Evolutionary conservation across 2,888 invertebrate species (phyloP), one percentile per base, ranked within the genome.

Genomic region (Caenorhabditis angaria): DNA sequence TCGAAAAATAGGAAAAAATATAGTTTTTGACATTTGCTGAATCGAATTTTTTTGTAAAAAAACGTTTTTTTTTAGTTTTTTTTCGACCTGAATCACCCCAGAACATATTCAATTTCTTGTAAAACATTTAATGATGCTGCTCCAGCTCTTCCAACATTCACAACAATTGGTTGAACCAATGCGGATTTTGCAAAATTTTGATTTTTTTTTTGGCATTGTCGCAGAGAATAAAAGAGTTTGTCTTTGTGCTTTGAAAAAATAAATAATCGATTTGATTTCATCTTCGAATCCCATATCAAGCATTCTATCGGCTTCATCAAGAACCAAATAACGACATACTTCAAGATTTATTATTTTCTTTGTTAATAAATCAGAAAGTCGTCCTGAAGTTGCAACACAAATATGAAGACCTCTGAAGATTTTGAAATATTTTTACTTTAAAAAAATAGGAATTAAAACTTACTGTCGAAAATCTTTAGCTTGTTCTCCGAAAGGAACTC

Each of bases 281-380:
- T 99, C 99, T 88, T 99, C 99, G 89, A 99, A 99, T 0, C 99
- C 99, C 94, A 99, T 95, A 88, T 99, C 99, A 82, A 99, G 95
- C 97, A 99, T 99, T 14, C 99, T 91, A 89, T 99, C 99, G 0
- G 99, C 99, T 89, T 99, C 99, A 88, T 99, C 99, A 93, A 99
- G 94, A 83, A 94, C 94, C 0, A 99, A 90, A 88, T 97, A 97
- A 1, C 96, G 88, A 87, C 97, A 99, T 0, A 97, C 93, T 87
- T 94, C 93, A 0, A 99, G 89, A 62, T 91, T 91, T 4, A 97
- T 93, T 91, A 95, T 94, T 90, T 97, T 97, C 89, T 97, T 97
- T 85, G 97, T 94, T 18, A 99, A 89, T 95, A 99, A 95, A 87
- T 97, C 97, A 93, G 99, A 97, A 0, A 99, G 90, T 2, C 99